Base-by-base conservation (phyloP, 2,888 invertebrate species). In the Eilema caniola region DNA sequence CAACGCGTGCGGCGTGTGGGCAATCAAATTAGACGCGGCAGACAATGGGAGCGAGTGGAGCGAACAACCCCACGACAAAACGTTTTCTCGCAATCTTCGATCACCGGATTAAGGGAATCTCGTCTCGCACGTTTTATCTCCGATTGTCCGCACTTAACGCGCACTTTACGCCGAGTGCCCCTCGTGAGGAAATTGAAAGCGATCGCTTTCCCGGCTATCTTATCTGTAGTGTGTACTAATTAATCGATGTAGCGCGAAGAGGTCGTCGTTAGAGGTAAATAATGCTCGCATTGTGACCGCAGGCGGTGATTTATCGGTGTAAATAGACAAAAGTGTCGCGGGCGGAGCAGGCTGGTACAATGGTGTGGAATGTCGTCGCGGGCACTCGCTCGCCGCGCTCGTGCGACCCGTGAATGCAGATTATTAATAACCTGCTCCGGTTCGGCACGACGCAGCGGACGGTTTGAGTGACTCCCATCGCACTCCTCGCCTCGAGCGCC, bases 61-160 rank as follows among this genome's bases (percentile, higher is more conserved):
- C 92, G 90, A 85, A 87, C 91, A 92, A 94, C 95, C 95, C 95
- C 90, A 94, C 94, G 94, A 94, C 95, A 94, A 95, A 95, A 93
- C 94, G 94, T 92, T 95, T 95, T 92, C 93, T 93, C 92, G 94
- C 95, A 95, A 95, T 95, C 95, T 95, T 93, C 94, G 95, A 95
- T 95, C 95, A 92, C 93, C 91, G 93, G 95, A 95, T 95, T 95
- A 95, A 95, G 95, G 95, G 95, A 92, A 92, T 90, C 91, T 90
- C 93, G 93, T 93, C 93, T 94, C 93, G 93, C 93, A 94, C 94
- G 93, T 94, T 94, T 95, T 95, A 95, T 95, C 95, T 95, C 89
- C 95, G 94, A 95, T 95, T 95, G 95, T 95, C 91, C 94, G 93
- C 95, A 95, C 95, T 95, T 94, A 94, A 94, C 94, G 94, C 94